Base-by-base conservation (phyloP, 2,888 invertebrate genomes). In the Monopis laevigella region DNA sequence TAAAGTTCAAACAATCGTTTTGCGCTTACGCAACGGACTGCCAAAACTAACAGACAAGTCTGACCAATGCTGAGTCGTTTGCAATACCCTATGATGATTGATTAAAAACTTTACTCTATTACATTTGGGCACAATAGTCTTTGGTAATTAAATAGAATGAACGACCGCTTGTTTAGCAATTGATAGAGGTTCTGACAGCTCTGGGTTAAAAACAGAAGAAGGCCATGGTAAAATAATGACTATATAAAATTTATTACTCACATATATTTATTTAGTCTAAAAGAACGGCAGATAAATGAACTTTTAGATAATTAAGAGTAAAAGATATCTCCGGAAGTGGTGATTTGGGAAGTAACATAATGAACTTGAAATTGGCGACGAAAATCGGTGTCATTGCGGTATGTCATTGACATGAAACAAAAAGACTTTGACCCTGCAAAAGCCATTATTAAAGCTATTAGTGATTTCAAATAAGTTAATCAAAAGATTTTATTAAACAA, bases 41-140 rank as follows among this genome's bases (percentile, higher is more conserved):
- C 59, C 54, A 58, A 62, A 62, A 58, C 57, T 52, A 60, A 53
- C 54, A 59, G 54, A 54, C 54, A 54, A 47, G 51, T 53, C 46
- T 54, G 52, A 51, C 54, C 53, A 57, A 12, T 6, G 21, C 49
- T 45, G 47, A 42, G 55, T 27, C 39, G 39, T 40, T 40, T 40
- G 40, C 40, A 40, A 40, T 29, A 40, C 28, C 19, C 40, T 18
- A 40, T 18, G 29, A 40, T 67, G 70, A 70, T 68, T 70, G 66
- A 72, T 74, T 71, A 68, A 71, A 71, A 69, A 66, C 59, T 63
- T 64, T 61, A 63, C 59, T 59, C 62, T 56, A 67, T 73, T 71
- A 71, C 71, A 59, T 71, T 52, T 54, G 52, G 48, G 58, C 46
- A 62, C 59, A 64, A 64, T 61, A 60, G 55, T 54, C 17, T 49